Base-by-base conservation (phyloP, 2,888 invertebrate species). In the Campopleginae sp. region DNA sequence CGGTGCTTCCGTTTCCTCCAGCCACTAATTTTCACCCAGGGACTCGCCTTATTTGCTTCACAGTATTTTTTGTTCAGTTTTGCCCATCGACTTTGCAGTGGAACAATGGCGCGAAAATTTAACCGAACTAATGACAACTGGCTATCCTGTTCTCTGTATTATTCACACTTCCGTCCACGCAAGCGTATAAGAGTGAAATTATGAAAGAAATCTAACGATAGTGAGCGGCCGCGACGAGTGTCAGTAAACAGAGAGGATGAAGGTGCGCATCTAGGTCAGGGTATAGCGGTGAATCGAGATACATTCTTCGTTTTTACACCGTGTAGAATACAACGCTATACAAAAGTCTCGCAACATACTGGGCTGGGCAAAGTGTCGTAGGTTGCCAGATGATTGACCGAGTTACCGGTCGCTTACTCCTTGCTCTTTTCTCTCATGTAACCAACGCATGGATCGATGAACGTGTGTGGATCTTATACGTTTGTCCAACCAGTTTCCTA, bases 381-480 rank as follows among this genome's bases (percentile, higher is more conserved):
- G 84, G 81, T 88, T 88, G 88, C 84, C 86, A 83, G 88, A 85
- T 87, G 88, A 88, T 87, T 87, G 88, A 88, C 89, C 89, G 86
- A 87, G 82, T 89, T 89, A 87, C 51, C 86, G 75, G 66, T 58
- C 81, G 63, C 70, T 78, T 65, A 38, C 68, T 68, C 12, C 19
- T n/a, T 31, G 51, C 27, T 14, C 51, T 54, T 38, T 38, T 38
- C 23, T 27, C 27, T 58, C 14, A 1, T 0, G 10, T 38, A 27
- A 58, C 27, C 27, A 23, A 12, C 54, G 23, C 23, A 54, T 27
- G 27, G 27, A n/a, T n/a, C n/a, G n/a, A n/a, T n/a, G n/a, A n/a
- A n/a, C n/a, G n/a, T n/a, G n/a, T n/a, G n/a, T n/a, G n/a, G n/a
- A 14, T 27, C 23, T 51, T 19, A 14, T 27, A 27, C 27, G 12